Percentiles rank a stretch among this genome's conserved stretches.
Conservation (phyloP, 2,113 vertebrate species). For the Scalopus aquaticus region DNA sequence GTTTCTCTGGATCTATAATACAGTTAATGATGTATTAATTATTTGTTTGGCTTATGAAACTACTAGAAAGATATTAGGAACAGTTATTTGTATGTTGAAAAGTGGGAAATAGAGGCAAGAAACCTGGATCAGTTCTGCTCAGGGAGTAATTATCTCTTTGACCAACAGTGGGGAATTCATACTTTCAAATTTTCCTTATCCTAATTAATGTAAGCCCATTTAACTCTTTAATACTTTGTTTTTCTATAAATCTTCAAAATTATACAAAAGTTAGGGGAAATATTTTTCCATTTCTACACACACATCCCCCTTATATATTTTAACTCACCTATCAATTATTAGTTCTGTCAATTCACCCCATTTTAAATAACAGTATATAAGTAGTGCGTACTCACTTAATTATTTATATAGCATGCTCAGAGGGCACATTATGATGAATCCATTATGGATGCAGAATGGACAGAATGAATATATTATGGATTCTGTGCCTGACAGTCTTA, state of each 20-base stretch:
- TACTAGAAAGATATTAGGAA: background rate
- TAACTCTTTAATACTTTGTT: constrained; percentile 32
- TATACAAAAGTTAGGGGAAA: background rate
- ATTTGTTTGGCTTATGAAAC: constrained; percentile 27
- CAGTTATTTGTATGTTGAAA: background rate
- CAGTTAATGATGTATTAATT: constrained; percentile 27
- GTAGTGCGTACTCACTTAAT: constrained; percentile 31
- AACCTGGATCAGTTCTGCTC: background rate
- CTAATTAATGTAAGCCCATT: constrained; percentile 37
- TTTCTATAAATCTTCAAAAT: background rate
- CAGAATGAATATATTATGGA: constrained; percentile 7
- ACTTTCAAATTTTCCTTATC: constrained; percentile 43
- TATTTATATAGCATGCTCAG: constrained; percentile 46
- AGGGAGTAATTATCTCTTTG: constrained; percentile 1
- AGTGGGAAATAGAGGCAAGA: background rate
- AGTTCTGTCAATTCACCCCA: background rate
- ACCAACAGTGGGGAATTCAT: background rate
- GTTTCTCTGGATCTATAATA: constrained; percentile 27
- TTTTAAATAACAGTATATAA: constrained; percentile 33
- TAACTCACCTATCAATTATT: background rate
- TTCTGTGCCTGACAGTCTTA: constrained; percentile 29
- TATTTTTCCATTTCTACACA: background rate
- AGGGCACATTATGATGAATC: constrained; percentile 23
- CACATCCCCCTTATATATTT: background rate
- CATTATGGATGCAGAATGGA: constrained; percentile 4